Evolutionary conservation across 2,888 invertebrate genomes (phyloP).

Genomic region (Podabrus alpinus): DNA sequence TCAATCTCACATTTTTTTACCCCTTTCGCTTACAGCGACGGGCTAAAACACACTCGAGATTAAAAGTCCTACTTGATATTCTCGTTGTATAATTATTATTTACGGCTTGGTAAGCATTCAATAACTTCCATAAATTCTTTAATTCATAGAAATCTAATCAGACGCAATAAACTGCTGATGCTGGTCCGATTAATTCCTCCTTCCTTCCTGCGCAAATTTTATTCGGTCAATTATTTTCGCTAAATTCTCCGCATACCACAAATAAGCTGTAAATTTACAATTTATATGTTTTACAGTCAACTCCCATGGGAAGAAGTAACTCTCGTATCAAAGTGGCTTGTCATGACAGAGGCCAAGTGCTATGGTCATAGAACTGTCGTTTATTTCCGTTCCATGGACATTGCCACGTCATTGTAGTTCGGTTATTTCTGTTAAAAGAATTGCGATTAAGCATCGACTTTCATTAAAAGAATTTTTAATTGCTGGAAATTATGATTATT

Average conservation of each 20-base stretch:
- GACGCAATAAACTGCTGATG: not conserved
- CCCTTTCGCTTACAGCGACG: too few species aligned
- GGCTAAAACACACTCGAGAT: too few species aligned
- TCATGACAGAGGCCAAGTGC: not conserved
- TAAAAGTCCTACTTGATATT: too few species aligned
- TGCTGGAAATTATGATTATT: too few species aligned
- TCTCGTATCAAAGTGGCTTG: not conserved
- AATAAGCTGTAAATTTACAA: not conserved
- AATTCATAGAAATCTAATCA: not conserved
- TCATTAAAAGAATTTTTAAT: not conserved
- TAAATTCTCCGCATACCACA: not conserved
- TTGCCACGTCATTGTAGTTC: too few species aligned
- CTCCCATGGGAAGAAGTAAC: not conserved
- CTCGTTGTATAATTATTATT: too few species aligned
- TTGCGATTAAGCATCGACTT: not conserved
- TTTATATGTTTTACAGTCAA: not conserved
- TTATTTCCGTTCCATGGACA: not conserved
- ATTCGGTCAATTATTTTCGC: not conserved
- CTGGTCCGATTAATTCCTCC: not conserved
- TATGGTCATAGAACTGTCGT: not conserved
- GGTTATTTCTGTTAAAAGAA: not conserved
- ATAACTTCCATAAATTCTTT: too few species aligned
- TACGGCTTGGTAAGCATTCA: too few species aligned
- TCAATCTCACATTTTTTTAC: too few species aligned
- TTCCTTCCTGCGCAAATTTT: too few species aligned